Base-by-base conservation (phyloP, 2,888 invertebrate genomes). In the Rhogogaster chlorosoma region DNA sequence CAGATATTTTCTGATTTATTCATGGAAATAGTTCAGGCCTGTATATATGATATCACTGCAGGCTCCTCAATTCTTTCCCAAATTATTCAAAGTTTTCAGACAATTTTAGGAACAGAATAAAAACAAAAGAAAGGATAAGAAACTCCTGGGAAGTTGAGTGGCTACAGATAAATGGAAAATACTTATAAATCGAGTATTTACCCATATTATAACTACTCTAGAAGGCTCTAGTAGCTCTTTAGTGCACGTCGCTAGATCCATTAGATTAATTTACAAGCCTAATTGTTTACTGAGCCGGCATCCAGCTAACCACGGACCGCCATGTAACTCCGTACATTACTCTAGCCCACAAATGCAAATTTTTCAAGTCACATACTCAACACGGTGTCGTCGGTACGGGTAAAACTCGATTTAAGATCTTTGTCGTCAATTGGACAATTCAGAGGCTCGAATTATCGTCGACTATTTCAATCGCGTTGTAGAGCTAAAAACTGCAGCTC, bases 261-360 rank as follows among this genome's bases (percentile, higher is more conserved):
- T 91, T 91, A 90, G 90, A 88, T 88, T 90, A 88, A 89, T 91
- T 90, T 89, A 89, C 90, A 89, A 89, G 89, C 86, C 87, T 89
- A 89, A 90, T 89, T 90, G 89, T 90, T 90, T 90, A 88, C 88
- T 85, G 86, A 87, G 78, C 61, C 38, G 61, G 22, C 22, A 61
- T 80, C 36, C 38, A 80, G 26, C 75, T 36, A 75, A 45, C 75
- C 75, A 75, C 42, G 22, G 61, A 49, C 29, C n/a, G 77, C 53
- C 18, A n/a, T 57, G 77, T 53, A 53, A 78, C 53, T 78, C 53
- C 36, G 53, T 78, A 42, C 77, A 45, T 78, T 53, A 78, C 22
- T 78, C 36, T 53, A 57, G 36, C 32, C 77, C 18, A 78, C 32
- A 32, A 26, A 53, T 78, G 77, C 77, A 78, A 78, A 78, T 57